Evolutionary conservation across 2,113 vertebrate genomes (phyloP).

Genomic region (Scolopax mira): DNA sequence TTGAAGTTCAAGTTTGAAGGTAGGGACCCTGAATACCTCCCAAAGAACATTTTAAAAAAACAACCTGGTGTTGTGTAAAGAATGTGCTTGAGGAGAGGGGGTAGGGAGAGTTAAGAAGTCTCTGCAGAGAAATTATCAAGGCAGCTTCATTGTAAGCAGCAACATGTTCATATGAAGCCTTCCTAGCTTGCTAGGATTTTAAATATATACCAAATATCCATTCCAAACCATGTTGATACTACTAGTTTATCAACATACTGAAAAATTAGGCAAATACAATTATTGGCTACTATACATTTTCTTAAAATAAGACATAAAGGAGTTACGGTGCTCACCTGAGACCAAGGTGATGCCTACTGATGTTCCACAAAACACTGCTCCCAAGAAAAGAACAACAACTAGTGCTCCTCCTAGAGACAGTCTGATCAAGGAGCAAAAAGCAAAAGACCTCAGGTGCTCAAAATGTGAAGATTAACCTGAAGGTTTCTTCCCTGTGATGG

Average conservation of each 20-base stretch:
- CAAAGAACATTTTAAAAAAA: neutral
- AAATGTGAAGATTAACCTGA: neutral
- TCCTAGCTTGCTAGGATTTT: neutral
- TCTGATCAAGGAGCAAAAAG: neutral
- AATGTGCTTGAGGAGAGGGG: neutral
- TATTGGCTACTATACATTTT: neutral
- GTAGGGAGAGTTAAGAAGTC: neutral
- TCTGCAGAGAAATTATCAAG: neutral
- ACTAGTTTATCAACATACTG: neutral
- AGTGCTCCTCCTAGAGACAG: neutral
- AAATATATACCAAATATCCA: neutral
- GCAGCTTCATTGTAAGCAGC: neutral
- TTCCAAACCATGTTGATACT: neutral
- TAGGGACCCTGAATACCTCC: neutral
- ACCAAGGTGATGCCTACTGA: neutral
- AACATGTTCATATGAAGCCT: neutral
- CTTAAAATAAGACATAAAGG: neutral
- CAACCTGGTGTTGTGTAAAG: neutral
- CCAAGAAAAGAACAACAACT: neutral
- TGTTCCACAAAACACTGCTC: neutral
- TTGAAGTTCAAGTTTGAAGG: slow-evolving; percentile 50
- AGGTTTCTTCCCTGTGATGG: neutral
- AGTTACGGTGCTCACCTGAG: neutral
- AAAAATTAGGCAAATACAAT: neutral
- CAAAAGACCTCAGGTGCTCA: neutral